Evolutionary conservation across 2,888 invertebrate species (phyloP).

Genomic region (Phytoseiulus persimilis): DNA sequence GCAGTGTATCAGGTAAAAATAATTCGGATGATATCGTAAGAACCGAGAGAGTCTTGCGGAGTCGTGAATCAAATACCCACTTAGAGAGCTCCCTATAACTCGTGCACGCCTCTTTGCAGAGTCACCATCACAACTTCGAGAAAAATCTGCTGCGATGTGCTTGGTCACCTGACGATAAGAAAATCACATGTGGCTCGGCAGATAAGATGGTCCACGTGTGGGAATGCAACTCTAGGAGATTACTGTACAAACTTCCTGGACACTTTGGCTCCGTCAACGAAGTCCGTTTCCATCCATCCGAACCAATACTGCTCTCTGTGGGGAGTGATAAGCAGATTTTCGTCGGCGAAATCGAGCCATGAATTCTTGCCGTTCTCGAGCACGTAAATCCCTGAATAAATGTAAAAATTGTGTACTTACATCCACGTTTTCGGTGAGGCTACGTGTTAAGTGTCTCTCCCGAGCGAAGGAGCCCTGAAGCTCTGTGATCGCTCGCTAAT

Average conservation of each 20-base stretch:
- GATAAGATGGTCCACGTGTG: conserved; percentile 93
- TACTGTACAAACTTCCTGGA: conserved; percentile 91
- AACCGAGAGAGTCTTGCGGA: too few species aligned
- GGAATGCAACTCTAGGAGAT: conserved; percentile 84
- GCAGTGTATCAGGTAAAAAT: conserved; percentile 50
- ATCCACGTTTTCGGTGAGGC: too few species aligned
- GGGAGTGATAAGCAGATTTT: conserved; percentile 92
- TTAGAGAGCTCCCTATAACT: too few species aligned
- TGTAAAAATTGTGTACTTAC: neutral
- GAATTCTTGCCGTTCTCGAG: neutral
- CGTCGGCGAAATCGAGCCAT: conserved; percentile 80
- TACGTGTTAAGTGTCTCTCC: too few species aligned
- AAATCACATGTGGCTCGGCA: conserved; percentile 82
- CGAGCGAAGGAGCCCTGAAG: too few species aligned
- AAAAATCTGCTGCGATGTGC: conserved; percentile 85
- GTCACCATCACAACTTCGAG: conserved; percentile 95
- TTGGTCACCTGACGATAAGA: conserved; percentile 87
- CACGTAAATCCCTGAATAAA: conserved; percentile 40
- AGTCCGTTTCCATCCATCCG: conserved; percentile 84
- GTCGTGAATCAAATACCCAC: too few species aligned
- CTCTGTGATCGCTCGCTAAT: too few species aligned
- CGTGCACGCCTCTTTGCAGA: conserved; percentile 52
- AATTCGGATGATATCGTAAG: too few species aligned
- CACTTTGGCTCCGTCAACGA: conserved; percentile 96
- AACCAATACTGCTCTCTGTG: conserved; percentile 84